Evolutionary conservation across 1,140 invertebrate species (phyloP), one percentile per base, ranked within the genome.

Genomic region (Ctenoplectra terminalis): DNA sequence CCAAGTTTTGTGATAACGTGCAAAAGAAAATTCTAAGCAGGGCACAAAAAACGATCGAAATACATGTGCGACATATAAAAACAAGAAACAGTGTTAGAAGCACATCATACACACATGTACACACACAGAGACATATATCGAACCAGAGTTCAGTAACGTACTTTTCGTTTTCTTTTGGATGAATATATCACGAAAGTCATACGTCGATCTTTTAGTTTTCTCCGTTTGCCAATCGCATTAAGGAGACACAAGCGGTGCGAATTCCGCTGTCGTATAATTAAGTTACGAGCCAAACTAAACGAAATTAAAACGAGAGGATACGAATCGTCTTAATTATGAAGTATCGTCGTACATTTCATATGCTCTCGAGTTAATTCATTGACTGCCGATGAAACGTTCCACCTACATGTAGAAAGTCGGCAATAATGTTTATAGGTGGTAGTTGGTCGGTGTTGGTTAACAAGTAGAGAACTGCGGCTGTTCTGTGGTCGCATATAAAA

Each of bases 311-410:
- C 81, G 71, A 69, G 50, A 77, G 79, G 83, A 87, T 56, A 64
- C 76, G 73, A 63, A 73, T 60, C 52, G 67, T 77, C 56, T 75
- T 48, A 67, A 81, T 13, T 46, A 56, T 54, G 58, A 50, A 80
- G 43, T 60, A 69, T 63, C 52, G 63, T 31, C 64, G 58, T 63
- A 48, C 50, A 40, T 73, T 72, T 82, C 69, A 37, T 72, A 75
- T 80, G 71, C 77, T 87, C 81, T 84, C 81, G 86, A 81, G 79
- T 85, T 78, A 82, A 85, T 82, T 74, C 52, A 56, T 56, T 80
- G 31, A 81, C 76, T 87, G 79, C 67, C 86, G 74, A 87, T 66
- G 23, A 60, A 72, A 83, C 63, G 50, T 56, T 81, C 73, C 70
- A 69, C 52, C 70, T 69, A 70, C 13, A 58, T 37, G 54, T 50